Base-by-base conservation (phyloP, 2,888 invertebrate species). In the Chouioia cunea region DNA sequence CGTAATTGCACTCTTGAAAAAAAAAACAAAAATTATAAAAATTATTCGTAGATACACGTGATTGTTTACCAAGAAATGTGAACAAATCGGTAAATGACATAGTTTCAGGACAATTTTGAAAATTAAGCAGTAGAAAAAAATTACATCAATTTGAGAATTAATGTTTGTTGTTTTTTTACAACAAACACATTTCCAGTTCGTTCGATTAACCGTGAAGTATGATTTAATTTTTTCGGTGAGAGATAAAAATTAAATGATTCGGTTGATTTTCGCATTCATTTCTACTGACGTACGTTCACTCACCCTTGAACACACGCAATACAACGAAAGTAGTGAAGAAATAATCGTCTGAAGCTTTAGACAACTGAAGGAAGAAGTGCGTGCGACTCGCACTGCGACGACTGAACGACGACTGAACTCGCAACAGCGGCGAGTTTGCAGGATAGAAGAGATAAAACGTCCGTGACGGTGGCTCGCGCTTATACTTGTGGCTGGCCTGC, bases 391-490 rank as follows among this genome's bases (percentile, higher is more conserved):
- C 78, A 75, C 75, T 78, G 60, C 76, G 81, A 43, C 76, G 74
- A 54, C 73, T 79, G 76, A 77, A 76, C 82, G 77, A 80, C 79
- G 78, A 85, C 85, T 85, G 84, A 85, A 78, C 65, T 60, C n/a
- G 27, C 4, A 10, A 15, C 6, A 15, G 50, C 12, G 18, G 50
- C 18, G 50, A 50, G 36, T 36, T 36, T 12, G 36, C 36, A 36
- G 36, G 36, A 36, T 12, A 36, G 36, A 36, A 12, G 6, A 36
- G 36, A 36, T 36, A 36, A 36, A 36, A 12, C 10, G 10, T 12
- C 10, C 36, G 36, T 12, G 36, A 36, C 4, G 6, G 36, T 4
- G 44, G 2, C 46, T 12, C 23, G 4, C 53, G 23, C 53, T 20
- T 4, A n/a, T 22, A 23, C 50, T 16, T 36, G 6, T 27, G 27